These are phyloP conservation scores for Hemiscyllium ocellatum DNA, from an alignment of 2,113 vertebrate species.

Conservation along the genomic window DNA sequence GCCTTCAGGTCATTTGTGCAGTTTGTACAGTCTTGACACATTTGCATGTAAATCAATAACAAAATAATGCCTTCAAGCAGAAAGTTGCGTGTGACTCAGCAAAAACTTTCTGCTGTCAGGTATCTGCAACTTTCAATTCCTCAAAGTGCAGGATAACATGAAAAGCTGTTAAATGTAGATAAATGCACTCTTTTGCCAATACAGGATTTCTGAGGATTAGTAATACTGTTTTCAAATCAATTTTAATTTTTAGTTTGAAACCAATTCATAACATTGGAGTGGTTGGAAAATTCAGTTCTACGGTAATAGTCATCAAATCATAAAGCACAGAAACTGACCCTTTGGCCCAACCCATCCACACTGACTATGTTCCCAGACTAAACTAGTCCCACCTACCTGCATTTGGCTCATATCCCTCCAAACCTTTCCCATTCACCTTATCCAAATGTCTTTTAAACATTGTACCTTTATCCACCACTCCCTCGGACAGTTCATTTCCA, in stretches of 20 bases:
- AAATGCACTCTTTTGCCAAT: neutral
- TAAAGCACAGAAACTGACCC: no score
- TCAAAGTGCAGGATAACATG: neutral
- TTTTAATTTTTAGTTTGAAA: slow-evolving; percentile 5
- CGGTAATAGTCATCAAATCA: neutral
- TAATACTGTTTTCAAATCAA: neutral
- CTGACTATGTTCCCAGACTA: no score
- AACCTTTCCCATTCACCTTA: no score
- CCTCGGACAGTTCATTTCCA: no score
- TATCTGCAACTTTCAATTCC: neutral
- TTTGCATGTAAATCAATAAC: neutral
- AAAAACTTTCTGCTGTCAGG: neutral
- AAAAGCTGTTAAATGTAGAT: neutral
- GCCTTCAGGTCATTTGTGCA: neutral
- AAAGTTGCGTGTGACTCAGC: neutral
- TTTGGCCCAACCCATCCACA: no score
- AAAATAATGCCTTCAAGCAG: neutral
- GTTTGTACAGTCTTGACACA: neutral
- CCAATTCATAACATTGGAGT: neutral
- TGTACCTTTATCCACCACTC: no score
- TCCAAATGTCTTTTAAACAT: no score
- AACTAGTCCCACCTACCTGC: no score
- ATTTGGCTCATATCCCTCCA: no score
- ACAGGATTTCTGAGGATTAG: neutral
- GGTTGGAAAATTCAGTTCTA: neutral